Percentiles rank a stretch among this genome's conserved stretches.
These are phyloP conservation scores for Osmoderma eremita DNA, from an alignment of 2,888 invertebrate species.

Conservation along the genomic window DNA sequence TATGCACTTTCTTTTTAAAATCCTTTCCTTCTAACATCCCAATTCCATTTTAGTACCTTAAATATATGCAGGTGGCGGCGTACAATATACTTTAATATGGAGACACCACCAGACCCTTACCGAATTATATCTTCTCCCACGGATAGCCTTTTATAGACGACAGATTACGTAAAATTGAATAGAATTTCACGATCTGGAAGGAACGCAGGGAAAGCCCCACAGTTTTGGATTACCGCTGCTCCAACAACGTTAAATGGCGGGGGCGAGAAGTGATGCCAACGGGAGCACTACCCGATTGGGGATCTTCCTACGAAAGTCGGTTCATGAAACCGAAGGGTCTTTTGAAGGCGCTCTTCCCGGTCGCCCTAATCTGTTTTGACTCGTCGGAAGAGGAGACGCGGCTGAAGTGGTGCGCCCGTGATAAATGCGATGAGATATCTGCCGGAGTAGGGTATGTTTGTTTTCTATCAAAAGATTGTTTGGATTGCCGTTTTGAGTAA, in stretches of 20 bases:
- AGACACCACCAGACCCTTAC: constrained; percentile 4
- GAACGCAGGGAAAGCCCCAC: constrained; percentile 22
- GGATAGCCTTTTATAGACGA: constrained; percentile 27
- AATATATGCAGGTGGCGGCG: too few species aligned
- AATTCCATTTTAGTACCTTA: too few species aligned
- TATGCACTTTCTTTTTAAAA: not conserved
- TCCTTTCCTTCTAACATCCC: not conserved
- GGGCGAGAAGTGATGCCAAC: constrained; percentile 27
- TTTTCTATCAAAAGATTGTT: constrained; percentile 31
- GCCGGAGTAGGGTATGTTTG: constrained; percentile 29
- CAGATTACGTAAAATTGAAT: constrained; percentile 35
- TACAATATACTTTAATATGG: constrained; percentile 18
- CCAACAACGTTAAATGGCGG: constrained; percentile 16
- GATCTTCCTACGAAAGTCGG: constrained; percentile 15
- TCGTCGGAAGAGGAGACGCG: constrained; percentile 29
- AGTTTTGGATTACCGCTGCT: constrained; percentile 35
- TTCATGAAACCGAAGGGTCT: constrained; percentile 10
- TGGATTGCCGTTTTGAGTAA: constrained; percentile 6
- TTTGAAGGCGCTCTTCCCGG: constrained; percentile 27
- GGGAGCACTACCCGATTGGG: constrained; percentile 6
- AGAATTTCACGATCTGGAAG: constrained; percentile 32
- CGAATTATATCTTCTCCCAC: constrained; percentile 22
- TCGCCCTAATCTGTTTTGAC: constrained; percentile 35
- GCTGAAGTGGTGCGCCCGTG: constrained; percentile 27
- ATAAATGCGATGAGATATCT: constrained; percentile 24